Conservation (phyloP, 2,888 invertebrate genomes). For the Oxystoma pomonae region DNA sequence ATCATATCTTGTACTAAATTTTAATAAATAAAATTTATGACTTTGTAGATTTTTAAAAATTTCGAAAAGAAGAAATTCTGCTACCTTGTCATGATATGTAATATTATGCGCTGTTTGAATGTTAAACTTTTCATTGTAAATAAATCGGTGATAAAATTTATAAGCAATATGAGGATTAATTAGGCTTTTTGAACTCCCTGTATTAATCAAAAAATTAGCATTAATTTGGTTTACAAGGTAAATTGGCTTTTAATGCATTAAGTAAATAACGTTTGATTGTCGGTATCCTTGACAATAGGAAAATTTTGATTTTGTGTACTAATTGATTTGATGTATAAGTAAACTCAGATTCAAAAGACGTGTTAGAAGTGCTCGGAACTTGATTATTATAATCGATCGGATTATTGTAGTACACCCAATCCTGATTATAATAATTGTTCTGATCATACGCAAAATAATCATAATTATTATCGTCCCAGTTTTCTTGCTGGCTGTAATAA, state of each 20-base stretch:
- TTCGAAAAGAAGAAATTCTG: neutral
- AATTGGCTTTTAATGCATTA: neutral
- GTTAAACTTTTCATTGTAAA: neutral
- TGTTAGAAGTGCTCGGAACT: neutral
- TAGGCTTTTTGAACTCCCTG: neutral
- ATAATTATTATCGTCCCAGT: neutral
- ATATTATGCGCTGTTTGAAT: neutral
- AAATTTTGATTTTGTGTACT: neutral
- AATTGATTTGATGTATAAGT: neutral
- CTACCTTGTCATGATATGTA: neutral
- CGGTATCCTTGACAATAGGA: neutral
- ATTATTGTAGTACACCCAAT: neutral
- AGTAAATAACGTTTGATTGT: neutral
- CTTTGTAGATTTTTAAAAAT: neutral
- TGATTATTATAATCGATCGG: neutral
- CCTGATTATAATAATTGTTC: neutral
- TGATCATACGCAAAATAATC: neutral
- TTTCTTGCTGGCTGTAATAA: neutral
- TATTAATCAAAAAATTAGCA: neutral
- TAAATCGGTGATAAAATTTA: neutral
- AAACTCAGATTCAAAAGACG: too few relatives aligned
- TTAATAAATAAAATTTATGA: neutral
- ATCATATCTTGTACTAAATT: slow-evolving; percentile 1
- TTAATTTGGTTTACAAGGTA: neutral
- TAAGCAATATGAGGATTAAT: neutral